phyloP scores from a whole-genome alignment of 2,888 invertebrate species.

The Ametastegia equiseti region DNA sequence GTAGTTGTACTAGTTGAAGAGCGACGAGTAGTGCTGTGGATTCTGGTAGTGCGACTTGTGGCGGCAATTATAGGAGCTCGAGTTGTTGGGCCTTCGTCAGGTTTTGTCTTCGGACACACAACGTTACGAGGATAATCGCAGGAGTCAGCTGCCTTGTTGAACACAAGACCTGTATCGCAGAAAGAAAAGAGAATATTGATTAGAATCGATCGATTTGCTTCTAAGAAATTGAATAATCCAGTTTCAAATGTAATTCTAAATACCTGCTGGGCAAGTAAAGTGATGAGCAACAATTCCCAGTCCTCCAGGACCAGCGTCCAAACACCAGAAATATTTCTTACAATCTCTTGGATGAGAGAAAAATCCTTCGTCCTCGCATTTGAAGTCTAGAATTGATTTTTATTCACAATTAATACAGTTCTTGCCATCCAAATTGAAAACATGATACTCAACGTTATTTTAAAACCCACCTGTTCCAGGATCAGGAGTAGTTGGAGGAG shows the following conservation, averaged over 20 bases:
- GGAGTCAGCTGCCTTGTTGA: conserved; percentile 94
- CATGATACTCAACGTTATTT: not conserved
- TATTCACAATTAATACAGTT: conserved; percentile 13
- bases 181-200: no score
- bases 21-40: conserved; percentile 76
- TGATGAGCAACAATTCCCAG: conserved; percentile 94
- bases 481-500: conserved; percentile 93
- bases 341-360: conserved; percentile 94
- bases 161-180: conserved; percentile 87
- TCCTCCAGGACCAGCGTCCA: conserved; percentile 92
- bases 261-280: conserved; percentile 94
- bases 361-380: conserved; percentile 95
- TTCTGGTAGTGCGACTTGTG: conserved; percentile 76
- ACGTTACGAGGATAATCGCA: conserved; percentile 96
- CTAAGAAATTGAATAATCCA: no score
- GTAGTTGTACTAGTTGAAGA: conserved; percentile 76
- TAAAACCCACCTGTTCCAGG: conserved; percentile 84
- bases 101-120: conserved; percentile 83
- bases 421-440: not conserved
- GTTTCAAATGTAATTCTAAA: conserved; percentile 55
- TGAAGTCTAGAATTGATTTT: conserved; percentile 84
- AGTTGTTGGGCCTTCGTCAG: conserved; percentile 77
- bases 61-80: conserved; percentile 71
- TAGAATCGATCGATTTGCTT: not conserved
- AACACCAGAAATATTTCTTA: conserved; percentile 96